These are phyloP conservation scores for Scolopax rusticola DNA, from an alignment of 2,797 vertebrate species.

Conservation along the genomic window DNA sequence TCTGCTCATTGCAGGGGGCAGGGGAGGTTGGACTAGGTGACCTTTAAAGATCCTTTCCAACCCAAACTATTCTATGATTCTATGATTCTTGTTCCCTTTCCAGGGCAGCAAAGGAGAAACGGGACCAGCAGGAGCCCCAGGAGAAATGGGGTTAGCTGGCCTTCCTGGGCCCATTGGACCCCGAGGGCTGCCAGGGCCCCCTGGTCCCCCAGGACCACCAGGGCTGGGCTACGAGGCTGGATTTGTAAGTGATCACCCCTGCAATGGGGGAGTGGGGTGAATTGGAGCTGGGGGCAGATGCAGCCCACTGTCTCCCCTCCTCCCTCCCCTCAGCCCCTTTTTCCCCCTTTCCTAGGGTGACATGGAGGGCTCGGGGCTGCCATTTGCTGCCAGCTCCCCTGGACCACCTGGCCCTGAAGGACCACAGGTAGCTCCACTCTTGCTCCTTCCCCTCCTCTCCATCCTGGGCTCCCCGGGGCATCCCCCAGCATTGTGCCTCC, in stretches of 20 bases:
- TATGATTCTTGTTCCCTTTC: neutral
- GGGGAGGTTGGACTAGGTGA: neutral
- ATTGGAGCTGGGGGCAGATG: fast-evolving
- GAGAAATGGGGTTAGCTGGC: constrained; percentile 87
- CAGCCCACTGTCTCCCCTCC: neutral
- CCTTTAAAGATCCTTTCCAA: neutral
- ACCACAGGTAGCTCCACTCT: constrained; percentile 77
- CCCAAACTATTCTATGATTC: neutral
- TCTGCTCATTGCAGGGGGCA: neutral
- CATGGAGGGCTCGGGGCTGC: constrained; percentile 90
- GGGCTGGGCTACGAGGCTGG: constrained; percentile 81
- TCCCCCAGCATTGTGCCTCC: fast-evolving
- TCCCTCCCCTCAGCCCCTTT: neutral
- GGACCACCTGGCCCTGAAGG: constrained; percentile 82
- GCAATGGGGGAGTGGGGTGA: neutral
- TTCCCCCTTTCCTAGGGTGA: constrained; percentile 82
- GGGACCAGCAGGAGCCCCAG: constrained; percentile 82
- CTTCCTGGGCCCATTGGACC: constrained; percentile 92
- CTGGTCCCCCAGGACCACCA: constrained; percentile 83
- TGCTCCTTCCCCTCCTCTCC: neutral
- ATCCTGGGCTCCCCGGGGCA: neutral
- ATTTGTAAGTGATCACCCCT: constrained; percentile 87
- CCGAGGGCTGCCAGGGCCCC: constrained; percentile 85
- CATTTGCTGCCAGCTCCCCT: constrained; percentile 71
- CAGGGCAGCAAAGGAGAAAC: constrained; percentile 81